Base-by-base conservation (phyloP, 2,113 vertebrate species). In the Pteropus alecto region DNA sequence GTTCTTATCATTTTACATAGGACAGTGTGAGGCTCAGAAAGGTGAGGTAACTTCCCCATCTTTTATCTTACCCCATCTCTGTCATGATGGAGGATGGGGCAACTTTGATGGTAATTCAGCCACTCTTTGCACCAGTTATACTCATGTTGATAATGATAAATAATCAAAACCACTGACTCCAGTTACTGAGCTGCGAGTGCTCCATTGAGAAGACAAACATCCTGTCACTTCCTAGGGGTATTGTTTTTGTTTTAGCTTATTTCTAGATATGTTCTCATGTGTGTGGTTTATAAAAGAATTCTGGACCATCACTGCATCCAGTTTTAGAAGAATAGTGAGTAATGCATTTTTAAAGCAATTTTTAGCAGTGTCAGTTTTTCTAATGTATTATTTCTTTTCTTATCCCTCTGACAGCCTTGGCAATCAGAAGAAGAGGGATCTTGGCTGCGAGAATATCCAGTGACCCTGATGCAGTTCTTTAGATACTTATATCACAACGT, bases 401-500 rank as follows among this genome's bases (percentile, higher is more conserved):
- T 92, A 56, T 22, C 97, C 70, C 30, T 56, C 43, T 78, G 24
- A 10, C 97, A 99, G 99, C 99, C 99, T 0, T 99, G 99, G 99
- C 99, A 99, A 97, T 99, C 99, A 0, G 99, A 99, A 98, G 99
- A 99, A 96, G 99, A 99, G 95, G 99, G 99, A 0, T 99, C 99
- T 35, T 99, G 99, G 99, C 99, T 99, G 67, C 98, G 99, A 79
- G 99, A 99, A 93, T 99, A 99, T 77, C 99, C 99, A 0, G 99
- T 99, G 95, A 99, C 99, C 2, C 98, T 99, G 98, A 99, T 99
- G 99, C 99, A 99, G 98, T 99, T 99, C 98, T 99, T 99, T 13
- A 98, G 99, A 63, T 99, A 99, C 86, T 98, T 99, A 18, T 99
- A 99, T 98, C 99, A 99, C 98, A 99, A 99, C 9, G 99, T 99